Base-by-base conservation (phyloP, 2,797 vertebrate species). In the Protonibea diacanthus region DNA sequence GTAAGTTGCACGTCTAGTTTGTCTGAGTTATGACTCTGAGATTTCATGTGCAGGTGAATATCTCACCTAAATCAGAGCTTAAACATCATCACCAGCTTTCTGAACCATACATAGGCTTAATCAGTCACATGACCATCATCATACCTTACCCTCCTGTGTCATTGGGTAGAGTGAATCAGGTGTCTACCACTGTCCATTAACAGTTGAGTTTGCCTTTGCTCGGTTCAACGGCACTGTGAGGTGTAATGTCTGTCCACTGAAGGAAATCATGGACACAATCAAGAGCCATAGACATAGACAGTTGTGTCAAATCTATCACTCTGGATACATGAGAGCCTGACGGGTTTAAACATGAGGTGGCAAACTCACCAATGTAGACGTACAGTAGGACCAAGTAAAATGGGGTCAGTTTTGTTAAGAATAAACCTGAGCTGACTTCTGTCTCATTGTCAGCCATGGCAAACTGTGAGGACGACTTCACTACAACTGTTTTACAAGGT, bases 261-360 rank as follows among this genome's bases (percentile, higher is more conserved):
- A 23, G 57, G 48, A 58, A 53, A 48, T 76, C 84, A 80, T 78
- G 71, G 83, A 80, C 71, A 56, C 29, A 62, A 78, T 83, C 80
- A 76, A 76, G 80, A 88, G 61, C 42, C 20, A 66, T 79, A 78
- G 68, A 71, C 67, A 9, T 25, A 33, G 64, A 85, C 65, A 21
- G 33, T 18, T 15, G 27, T 10, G 64, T 74, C 52, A 71, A 45
- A 44, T 70, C 79, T 78, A 80, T 80, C 45, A 23, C 71, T 81
- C 81, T 82, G 74, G 77, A 73, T 82, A 10, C 15, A 69, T 53
- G 60, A 63, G 21, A 71, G 64, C 44, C 45, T 42, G 45, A 47
- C 17, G 2, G 47, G 49, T 68, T 59, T n/a, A 51, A n/a, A 60
- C 44, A 52, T 20, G 59, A 59, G 4, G 18, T 14, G 14, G 62